Base-by-base conservation (phyloP, 2,888 invertebrate species). In the Vannuccia rotundouncinata region DNA sequence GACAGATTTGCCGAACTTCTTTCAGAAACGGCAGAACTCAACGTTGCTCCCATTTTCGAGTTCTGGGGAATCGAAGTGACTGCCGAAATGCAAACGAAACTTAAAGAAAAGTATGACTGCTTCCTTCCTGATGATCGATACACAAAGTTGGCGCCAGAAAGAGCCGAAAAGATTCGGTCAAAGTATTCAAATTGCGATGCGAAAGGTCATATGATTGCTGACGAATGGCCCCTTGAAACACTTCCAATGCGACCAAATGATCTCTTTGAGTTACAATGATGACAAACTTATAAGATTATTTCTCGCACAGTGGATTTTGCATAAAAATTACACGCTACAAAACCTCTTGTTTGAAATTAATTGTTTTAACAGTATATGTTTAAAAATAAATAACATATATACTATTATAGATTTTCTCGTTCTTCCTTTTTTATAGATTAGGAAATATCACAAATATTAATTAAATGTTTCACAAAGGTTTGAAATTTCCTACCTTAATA, bases 11-110 rank as follows among this genome's bases (percentile, higher is more conserved):
- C 83, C 31, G 13, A 30, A 13, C 31, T 74, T 5, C 83, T 83
- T 80, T 83, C 84, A 0, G 30, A 82, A 29, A 78, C 74, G 5
- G 81, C 80, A 13, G 79, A 77, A 0, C 59, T 73, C n/a, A 83
- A 84, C 74, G 75, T 84, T 22, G 31, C 59, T 1, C 84, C 84
- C 10, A 59, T 83, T 31, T 83, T 82, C 45, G 78, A 82, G 30
- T 83, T 84, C 73, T 84, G 84, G 83, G 84, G 84, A 10, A 78
- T 84, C 30, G 82, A 83, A 5, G 31, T 84, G 10, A 28, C 66
- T 10, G n/a, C 1, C 1, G 1, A 10, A 13, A 22, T 76, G 2
- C 13, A 79, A 77, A 27, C 13, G 1, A 22, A 1, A 1, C 25
- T 79, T 29, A 79, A 31, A n/a, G n/a, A 30, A 17, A 29, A 29